These are phyloP conservation scores for Mastacembelus armatus DNA, from an alignment of 2,797 vertebrate genomes.

Conservation along the genomic window DNA sequence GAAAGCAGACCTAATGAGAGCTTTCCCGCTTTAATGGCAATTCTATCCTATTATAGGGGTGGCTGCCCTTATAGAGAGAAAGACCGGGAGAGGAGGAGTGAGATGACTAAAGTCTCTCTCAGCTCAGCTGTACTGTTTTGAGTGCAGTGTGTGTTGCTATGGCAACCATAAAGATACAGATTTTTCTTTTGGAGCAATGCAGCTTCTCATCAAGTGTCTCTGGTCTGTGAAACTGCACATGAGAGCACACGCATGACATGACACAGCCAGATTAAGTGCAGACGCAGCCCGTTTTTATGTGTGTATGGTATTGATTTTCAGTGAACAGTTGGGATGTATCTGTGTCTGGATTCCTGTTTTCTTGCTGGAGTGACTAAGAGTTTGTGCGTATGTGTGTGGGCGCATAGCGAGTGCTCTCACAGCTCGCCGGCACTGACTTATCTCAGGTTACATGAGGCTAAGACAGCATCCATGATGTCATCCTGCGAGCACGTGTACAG, in stretches of 20 bases:
- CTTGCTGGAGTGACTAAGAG: constrained; percentile 70
- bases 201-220: constrained; percentile 59
- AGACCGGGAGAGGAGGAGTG: constrained; percentile 57
- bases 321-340: constrained; percentile 51
- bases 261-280: neutral
- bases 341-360: constrained; percentile 49
- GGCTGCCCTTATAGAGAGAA: constrained; percentile 52
- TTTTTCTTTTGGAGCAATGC: constrained; percentile 60
- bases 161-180: constrained; percentile 78
- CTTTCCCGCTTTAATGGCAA: constrained; percentile 31
- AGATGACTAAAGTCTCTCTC: constrained; percentile 77
- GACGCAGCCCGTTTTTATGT: neutral
- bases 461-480: constrained; percentile 56
- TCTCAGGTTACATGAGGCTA: constrained; percentile 66
- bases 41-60: constrained; percentile 39
- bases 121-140: constrained; percentile 78
- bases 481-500: constrained; percentile 27
- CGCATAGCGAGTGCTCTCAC: constrained; percentile 51
- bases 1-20: constrained; percentile 47
- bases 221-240: constrained; percentile 27
- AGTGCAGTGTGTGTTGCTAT: constrained; percentile 80
- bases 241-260: constrained; percentile 11
- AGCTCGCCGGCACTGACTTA: constrained; percentile 64
- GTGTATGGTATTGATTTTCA: constrained; percentile 40
- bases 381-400: constrained; percentile 71